Conservation (phyloP, 2,888 invertebrate genomes). For the Sthenelais limicola region DNA sequence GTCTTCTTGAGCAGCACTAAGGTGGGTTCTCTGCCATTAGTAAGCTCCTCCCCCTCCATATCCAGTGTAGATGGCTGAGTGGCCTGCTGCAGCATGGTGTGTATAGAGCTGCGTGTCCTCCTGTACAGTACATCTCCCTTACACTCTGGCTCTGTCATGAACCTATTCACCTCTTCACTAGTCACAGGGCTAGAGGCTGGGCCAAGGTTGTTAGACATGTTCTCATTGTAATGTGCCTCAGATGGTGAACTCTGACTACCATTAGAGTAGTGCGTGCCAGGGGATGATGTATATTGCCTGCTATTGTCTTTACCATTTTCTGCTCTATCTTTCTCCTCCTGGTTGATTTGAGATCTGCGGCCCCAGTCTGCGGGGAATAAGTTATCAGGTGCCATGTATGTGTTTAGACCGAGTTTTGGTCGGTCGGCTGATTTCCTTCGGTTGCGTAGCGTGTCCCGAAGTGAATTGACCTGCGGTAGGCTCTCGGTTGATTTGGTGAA, state of each 20-base stretch:
- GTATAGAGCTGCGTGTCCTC: neutral
- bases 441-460: constrained; percentile 15
- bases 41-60: neutral
- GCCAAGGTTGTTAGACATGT: too few species aligned
- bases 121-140: too few species aligned
- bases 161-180: neutral
- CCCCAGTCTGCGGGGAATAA: constrained; percentile 17
- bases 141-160: constrained; percentile 20
- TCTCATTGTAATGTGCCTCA: too few species aligned
- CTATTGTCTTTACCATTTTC: too few species aligned
- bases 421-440: constrained; percentile 1
- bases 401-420: neutral
- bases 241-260: too few species aligned
- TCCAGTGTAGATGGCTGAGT: neutral
- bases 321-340: constrained; percentile 25
- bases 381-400: constrained; percentile 9
- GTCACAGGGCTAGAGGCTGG: too few species aligned
- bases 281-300: too few species aligned
- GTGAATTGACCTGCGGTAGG: constrained; percentile 21
- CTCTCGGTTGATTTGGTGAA: neutral
- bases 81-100: neutral
- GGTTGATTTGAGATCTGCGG: neutral
- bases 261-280: too few species aligned
- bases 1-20: constrained; percentile 8
- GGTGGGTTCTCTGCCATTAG: neutral